Evolutionary conservation across 2,113 vertebrate genomes (phyloP).

Genomic region (Pterocles orientalis): DNA sequence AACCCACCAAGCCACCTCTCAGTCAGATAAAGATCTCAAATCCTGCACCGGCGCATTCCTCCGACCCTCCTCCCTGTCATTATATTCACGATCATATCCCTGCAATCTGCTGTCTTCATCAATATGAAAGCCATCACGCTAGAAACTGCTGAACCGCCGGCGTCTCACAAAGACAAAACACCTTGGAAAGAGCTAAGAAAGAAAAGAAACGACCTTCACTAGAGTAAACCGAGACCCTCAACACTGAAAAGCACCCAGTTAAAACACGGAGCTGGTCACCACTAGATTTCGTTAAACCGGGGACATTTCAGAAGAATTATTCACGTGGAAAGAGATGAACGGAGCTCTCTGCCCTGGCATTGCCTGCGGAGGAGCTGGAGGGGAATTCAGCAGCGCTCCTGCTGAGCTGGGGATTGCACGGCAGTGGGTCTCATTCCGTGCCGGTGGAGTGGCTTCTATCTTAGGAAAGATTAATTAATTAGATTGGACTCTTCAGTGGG

Average conservation of each 20-base stretch:
- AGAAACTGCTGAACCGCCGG: not conserved
- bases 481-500: not conserved
- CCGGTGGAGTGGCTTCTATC: not conserved
- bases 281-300: not conserved
- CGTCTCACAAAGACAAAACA: not conserved
- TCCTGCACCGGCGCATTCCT: not conserved
- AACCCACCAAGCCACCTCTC: not conserved
- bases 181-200: not conserved
- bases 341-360: not conserved
- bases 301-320: not conserved
- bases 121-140: not conserved
- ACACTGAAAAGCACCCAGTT: not conserved
- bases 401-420: not conserved
- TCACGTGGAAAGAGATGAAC: not conserved
- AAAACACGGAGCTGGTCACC: not conserved
- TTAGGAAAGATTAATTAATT: not conserved
- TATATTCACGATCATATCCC: not conserved
- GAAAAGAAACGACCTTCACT: not conserved
- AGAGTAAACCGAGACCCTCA: not conserved
- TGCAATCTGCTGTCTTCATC: slow-evolving; percentile 35
- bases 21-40: not conserved
- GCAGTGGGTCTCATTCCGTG: not conserved
- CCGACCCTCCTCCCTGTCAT: slow-evolving; percentile 1
- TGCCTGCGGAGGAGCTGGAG: not conserved
- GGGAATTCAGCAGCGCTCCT: not conserved